Conservation (phyloP, 2,888 invertebrate species). For the Tigriopus californicus region DNA sequence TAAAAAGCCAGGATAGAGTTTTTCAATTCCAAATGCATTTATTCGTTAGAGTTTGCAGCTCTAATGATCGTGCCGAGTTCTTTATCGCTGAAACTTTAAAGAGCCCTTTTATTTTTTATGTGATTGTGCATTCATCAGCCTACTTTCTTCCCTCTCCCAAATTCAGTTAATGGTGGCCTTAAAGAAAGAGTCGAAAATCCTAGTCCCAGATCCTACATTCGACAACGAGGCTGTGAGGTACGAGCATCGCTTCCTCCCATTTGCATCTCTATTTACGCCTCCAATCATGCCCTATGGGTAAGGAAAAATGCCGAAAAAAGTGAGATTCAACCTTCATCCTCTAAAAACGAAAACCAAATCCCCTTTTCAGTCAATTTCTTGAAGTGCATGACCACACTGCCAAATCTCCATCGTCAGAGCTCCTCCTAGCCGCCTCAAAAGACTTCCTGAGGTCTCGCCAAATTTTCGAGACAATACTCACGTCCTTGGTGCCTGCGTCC, state of each 20-base stretch:
- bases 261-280: constrained; percentile 63
- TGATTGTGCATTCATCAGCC: not conserved
- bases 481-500: constrained; percentile 21
- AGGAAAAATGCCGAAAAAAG: not conserved
- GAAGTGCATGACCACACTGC: constrained; percentile 4
- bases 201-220: constrained; percentile 63
- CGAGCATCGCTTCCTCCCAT: constrained; percentile 79
- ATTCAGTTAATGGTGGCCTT: constrained; percentile 69
- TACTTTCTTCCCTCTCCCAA: constrained; percentile 19
- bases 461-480: not conserved
- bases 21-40: too few relatives aligned
- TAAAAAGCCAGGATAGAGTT: too few relatives aligned
- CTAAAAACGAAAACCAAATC: not conserved
- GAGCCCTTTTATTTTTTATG: too few relatives aligned
- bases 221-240: constrained; percentile 86
- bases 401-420: not conserved
- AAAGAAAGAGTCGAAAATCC: constrained; percentile 63
- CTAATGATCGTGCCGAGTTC: not conserved
- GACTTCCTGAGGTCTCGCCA: constrained; percentile 2
- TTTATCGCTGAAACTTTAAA: not conserved
- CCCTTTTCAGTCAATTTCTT: constrained; percentile 4
- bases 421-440: not conserved
- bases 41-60: too few relatives aligned
- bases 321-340: not conserved
- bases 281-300: constrained; percentile 61